phyloP scores from a whole-genome alignment of 2,113 vertebrate species.

The Dicaeum eximium region DNA sequence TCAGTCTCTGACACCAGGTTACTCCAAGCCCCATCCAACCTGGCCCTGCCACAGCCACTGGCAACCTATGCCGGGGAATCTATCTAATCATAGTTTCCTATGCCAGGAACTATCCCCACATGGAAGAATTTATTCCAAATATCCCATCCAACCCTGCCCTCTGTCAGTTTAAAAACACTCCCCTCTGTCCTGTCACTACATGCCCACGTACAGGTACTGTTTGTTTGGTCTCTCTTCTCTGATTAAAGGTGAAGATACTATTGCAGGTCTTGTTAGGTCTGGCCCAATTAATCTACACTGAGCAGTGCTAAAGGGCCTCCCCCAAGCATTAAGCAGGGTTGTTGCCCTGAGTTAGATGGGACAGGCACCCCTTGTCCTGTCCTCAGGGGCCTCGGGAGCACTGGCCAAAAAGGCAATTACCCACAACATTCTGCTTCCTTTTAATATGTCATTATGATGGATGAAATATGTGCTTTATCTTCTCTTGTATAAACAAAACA shows the following conservation, averaged over 20 bases:
- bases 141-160: background rate
- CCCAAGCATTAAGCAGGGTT: background rate
- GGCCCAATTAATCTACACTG: background rate
- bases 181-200: background rate
- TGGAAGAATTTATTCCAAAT: background rate
- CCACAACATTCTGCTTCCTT: background rate
- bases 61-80: background rate
- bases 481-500: background rate
- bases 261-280: background rate
- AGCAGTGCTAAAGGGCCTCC: background rate
- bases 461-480: constrained; percentile 26
- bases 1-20: background rate
- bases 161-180: background rate
- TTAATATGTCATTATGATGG: background rate
- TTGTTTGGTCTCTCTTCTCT: background rate
- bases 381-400: accelerated
- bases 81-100: too few species aligned
- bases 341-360: background rate
- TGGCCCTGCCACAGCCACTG: background rate
- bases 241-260: background rate
- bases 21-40: background rate
- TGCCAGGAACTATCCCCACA: too few species aligned
- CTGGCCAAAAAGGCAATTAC: constrained; percentile 24
- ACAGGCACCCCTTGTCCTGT: background rate
- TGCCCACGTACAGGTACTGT: background rate